Base-by-base conservation (phyloP, 1,140 invertebrate species). In the Gryllus bimaculatus region DNA sequence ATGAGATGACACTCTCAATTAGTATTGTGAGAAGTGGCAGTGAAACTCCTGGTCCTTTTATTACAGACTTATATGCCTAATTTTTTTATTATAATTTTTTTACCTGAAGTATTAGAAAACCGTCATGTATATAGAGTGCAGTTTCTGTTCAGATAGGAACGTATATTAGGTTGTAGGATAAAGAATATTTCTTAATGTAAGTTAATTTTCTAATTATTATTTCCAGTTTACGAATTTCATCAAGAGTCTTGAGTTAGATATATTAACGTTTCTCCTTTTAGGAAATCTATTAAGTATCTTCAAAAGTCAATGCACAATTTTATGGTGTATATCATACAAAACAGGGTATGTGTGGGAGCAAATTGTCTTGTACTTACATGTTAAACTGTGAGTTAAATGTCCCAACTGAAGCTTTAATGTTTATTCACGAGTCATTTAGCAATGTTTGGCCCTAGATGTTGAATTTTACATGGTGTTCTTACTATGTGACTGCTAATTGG, bases 31-130 rank as follows among this genome's bases (percentile, higher is more conserved):
- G 54, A 66, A 13, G 54, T 66, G 54, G 54, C 54, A 66, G 54
- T 66, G 54, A 66, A 66, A 66, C 54, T 66, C 54, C 54, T 66
- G 54, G 54, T 66, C 54, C 54, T 66, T 66, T 66, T 66, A 66
- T 66, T 66, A 18, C 54, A 66, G 54, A 66, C 54, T 66, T 39
- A 39, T 39, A 39, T 39, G 26, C 26, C 26, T 39, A 39, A 39
- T 39, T 39, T 39, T 66, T 66, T 66, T 10, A 66, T 13, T 18
- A 66, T 66, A 66, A 13, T 66, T 66, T 66, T 66, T 66, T 66
- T 66, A 66, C 54, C 54, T 66, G 54, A 66, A 66, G 54, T 66
- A 66, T 66, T 66, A 66, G 54, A 66, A 66, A 66, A 18, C 54
- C 54, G 54, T 66, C 54, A 66, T 66, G 54, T 66, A 66, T 66